Base-by-base conservation (phyloP, 2,797 vertebrate genomes). In the Amphiprion clarkii region DNA sequence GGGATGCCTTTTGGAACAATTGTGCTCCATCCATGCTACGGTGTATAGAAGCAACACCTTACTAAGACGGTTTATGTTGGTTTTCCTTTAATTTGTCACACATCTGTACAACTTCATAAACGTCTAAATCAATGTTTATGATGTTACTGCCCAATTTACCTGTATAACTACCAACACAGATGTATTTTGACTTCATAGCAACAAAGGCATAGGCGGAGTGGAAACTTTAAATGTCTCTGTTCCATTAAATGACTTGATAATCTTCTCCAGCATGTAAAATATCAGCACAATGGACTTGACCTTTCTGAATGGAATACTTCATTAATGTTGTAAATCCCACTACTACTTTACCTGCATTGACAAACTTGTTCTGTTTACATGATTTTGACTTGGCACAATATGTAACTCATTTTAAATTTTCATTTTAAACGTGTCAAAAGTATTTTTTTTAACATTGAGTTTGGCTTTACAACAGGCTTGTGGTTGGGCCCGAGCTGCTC, bases 401-500 rank as follows among this genome's bases (percentile, higher is more conserved):
- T 44, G 2, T 51, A 6, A 27, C 46, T 72, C 1, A 23, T 7
- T 36, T 16, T 52, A n/a, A 10, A 4, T 67, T 33, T 68, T 49
- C 16, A 7, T 19, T 52, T 59, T 11, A 52, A 62, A 10, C 6
- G 7, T 40, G 29, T 59, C 25, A 4, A 0, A 59, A 36, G 21
- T 39, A 11, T 25, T 67, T 0, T 68, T 60, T 55, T 67, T 46
- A 67, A 66, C 8, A 36, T 57, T 27, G 1, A 21, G 4, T 73
- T 76, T 68, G 31, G 3, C 87, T 72, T 84, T 60, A 67, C 74
- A 69, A 71, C 92, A 97, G 96, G 94, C 95, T 33, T 83, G 82
- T 19, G 95, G 96, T 27, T 97, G 96, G 96, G 89, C 81, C 67
- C 93, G 86, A 80, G 88, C 83, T 39, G 82, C 90, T 61, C 92